Conservation (phyloP, 2,797 vertebrate genomes). For the Prionace glauca region DNA sequence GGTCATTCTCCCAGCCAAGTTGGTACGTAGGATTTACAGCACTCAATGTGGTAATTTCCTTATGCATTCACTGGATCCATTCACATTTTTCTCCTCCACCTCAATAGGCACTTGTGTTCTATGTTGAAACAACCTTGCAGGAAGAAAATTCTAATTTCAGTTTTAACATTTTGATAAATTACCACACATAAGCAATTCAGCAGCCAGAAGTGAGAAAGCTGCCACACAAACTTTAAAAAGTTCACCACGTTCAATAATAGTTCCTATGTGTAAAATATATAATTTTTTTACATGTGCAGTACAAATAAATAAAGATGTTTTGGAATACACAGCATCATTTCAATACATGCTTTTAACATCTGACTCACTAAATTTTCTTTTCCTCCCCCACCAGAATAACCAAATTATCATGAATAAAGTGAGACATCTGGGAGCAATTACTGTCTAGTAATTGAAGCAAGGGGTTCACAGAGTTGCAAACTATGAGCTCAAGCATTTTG, state of each 20-base stretch:
- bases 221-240: neutral
- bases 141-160: neutral
- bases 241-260: neutral
- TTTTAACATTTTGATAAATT: neutral
- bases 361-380: neutral
- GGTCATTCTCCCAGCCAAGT: neutral
- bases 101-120: neutral
- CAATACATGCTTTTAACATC: slow-evolving; percentile 16
- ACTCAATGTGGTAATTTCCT: neutral
- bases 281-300: neutral
- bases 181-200: neutral
- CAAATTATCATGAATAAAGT: neutral
- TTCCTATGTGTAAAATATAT: slow-evolving; percentile 3
- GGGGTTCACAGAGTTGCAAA: neutral
- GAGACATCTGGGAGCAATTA: neutral
- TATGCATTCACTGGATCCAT: neutral
- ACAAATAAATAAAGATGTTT: slow-evolving; percentile 5
- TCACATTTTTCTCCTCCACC: neutral
- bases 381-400: neutral
- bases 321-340: neutral
- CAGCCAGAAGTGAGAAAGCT: neutral
- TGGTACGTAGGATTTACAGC: neutral
- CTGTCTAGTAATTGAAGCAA: neutral
- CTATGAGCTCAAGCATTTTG: neutral
- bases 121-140: neutral